A percentile compares a stretch with the other conserved stretches of the same genome.
Conservation (phyloP, 2,888 invertebrate species). For the Idaea dimidiata region DNA sequence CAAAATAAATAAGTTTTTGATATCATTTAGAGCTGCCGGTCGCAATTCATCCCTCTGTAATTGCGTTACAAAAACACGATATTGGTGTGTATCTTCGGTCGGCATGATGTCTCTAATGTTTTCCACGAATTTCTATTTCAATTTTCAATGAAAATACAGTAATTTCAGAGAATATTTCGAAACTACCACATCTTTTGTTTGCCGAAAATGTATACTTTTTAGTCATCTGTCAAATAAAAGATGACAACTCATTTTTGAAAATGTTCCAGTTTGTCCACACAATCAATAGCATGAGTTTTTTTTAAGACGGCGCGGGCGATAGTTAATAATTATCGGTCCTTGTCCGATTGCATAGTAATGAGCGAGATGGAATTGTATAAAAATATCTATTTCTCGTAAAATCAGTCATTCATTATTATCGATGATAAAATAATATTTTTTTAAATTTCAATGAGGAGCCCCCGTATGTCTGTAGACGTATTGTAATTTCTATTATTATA, state of each 20-base stretch:
- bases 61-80: conserved; percentile 47
- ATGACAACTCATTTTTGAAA: conserved; percentile 4
- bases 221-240: conserved; percentile 1
- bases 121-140: neutral
- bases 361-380: too few species aligned
- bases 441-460: too few species aligned
- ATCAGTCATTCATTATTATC: too few species aligned
- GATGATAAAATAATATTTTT: too few species aligned
- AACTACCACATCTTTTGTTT: neutral
- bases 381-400: too few species aligned
- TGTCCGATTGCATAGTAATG: too few species aligned
- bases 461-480: too few species aligned
- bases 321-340: too few species aligned
- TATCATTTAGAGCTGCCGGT: conserved; percentile 54
- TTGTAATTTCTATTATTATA: too few species aligned
- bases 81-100: conserved; percentile 47
- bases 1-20: conserved; percentile 56
- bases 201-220: neutral
- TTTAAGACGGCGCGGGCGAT: too few species aligned
- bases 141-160: neutral
- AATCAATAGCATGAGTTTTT: neutral
- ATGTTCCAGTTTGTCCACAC: neutral
- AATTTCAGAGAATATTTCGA: neutral
- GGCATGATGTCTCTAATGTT: conserved; percentile 33
- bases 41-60: conserved; percentile 55